These are phyloP conservation scores for Nyctereutes procyonoides DNA, from an alignment of 2,113 vertebrate genomes.

Conservation along the genomic window DNA sequence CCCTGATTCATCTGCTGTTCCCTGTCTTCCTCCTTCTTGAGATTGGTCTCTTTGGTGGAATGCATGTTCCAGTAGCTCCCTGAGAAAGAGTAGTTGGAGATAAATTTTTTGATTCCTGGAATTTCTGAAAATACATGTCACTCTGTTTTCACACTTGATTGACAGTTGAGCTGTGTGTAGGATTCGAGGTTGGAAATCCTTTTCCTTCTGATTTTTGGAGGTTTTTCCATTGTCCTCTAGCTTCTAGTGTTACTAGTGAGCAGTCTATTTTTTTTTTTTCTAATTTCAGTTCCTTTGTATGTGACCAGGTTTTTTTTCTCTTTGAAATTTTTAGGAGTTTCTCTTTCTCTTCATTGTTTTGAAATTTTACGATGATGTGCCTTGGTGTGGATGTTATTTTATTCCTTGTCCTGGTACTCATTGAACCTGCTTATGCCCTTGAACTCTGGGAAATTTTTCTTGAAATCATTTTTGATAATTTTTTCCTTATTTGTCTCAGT, in stretches of 20 bases:
- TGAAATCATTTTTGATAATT: background rate
- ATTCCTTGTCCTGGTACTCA: background rate
- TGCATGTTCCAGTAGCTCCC: background rate
- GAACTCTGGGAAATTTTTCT: background rate
- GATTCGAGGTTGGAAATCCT: background rate
- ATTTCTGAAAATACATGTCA: constrained; percentile 14
- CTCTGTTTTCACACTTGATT: constrained; percentile 4
- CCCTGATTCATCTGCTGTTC: background rate
- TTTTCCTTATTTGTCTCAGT: background rate
- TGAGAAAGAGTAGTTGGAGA: background rate
- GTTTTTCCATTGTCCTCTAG: constrained; percentile 13
- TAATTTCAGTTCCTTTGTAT: background rate
- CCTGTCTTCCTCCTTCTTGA: background rate
- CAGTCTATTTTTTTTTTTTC: background rate
- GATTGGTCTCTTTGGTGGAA: background rate
- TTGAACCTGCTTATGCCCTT: background rate
- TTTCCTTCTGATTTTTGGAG: background rate
- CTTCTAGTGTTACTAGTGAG: background rate
- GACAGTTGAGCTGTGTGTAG: background rate
- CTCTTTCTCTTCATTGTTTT: background rate
- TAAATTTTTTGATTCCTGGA: constrained; percentile 28
- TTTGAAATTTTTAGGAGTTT: background rate
- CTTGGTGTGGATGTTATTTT: background rate
- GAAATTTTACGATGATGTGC: background rate
- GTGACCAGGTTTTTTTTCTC: background rate